Evolutionary conservation across 2,113 vertebrate genomes (phyloP), one percentile per base, ranked within the genome.

Genomic region (Recurvirostra avosetta): DNA sequence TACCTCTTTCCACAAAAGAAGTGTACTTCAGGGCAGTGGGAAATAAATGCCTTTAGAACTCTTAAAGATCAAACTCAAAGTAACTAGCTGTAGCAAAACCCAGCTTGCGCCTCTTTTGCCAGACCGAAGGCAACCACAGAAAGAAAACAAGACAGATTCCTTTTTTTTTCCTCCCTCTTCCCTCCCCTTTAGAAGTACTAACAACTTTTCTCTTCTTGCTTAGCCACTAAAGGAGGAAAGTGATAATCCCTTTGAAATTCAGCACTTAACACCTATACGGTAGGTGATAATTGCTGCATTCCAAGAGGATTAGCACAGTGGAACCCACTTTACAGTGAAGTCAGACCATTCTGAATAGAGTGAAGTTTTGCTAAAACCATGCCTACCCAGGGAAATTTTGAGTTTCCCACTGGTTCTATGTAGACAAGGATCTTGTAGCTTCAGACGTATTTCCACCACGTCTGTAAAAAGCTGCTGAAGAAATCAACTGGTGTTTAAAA

Each of bases 171-270:
- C 62, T 6, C 19, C 59, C 43, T 62, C 79, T 89, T 77, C 43
- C 87, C 58, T 93, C 43, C 80, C 74, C 81, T 92, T 95, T 59
- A 87, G 86, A 92, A 96, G 84, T 92, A 95, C 80, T 95, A 95
- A 94, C 88, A 96, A 94, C 89, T 94, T 92, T 96, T 97, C 92
- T 96, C 90, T 88, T 96, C 95, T 94, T 86, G 49, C 36, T 94
- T 95, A 94, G 92, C 86, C 85, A 93, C 77, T 72, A 88, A 96
- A 91, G 90, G 88, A 93, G 92, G 87, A 96, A 97, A 95, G 96
- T 96, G 96, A 96, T 97, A 97, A 96, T 97, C 95, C 97, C 94
- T 97, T 95, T 97, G 96, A 97, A 97, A 97, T 96, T 97, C 96
- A 97, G 96, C 96, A 96, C 90, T 97, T 97, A 96, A 97, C 96